Evolutionary conservation across 92 coral and sea anemone species (phyloP).

Genomic region (Micromussa lordhowensis): DNA sequence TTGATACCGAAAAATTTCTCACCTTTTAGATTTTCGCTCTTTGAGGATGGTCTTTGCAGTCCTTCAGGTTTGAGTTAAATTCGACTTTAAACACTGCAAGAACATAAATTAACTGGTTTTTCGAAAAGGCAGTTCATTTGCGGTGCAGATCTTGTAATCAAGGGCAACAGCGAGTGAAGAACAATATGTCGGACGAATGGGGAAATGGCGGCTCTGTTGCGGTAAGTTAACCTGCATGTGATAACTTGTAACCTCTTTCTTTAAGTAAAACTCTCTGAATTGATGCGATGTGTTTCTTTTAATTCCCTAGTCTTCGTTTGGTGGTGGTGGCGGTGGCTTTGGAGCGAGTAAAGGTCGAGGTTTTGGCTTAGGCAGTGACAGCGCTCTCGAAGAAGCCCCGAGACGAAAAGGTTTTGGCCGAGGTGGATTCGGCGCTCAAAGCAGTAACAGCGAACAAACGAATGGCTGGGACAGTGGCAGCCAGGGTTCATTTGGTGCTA

Average conservation of each 20-base stretch:
- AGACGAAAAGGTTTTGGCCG: constrained; percentile 80
- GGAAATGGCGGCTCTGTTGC: constrained; percentile 59
- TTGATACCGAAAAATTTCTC: not conserved
- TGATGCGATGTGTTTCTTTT: not conserved
- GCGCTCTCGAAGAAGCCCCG: constrained; percentile 45
- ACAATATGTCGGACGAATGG: constrained; percentile 78
- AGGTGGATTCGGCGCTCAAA: constrained; percentile 54
- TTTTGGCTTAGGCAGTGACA: constrained; percentile 27
- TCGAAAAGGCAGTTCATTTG: not conserved
- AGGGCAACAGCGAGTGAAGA: not conserved
- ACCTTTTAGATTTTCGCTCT: not conserved
- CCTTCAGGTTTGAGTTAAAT: not conserved
- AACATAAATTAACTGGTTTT: not conserved
- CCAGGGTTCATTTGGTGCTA: constrained; percentile 24
- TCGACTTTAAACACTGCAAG: not conserved
- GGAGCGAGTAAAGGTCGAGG: constrained; percentile 64
- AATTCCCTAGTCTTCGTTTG: constrained; percentile 22
- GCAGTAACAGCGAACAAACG: constrained; percentile 8
- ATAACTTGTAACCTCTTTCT: not conserved
- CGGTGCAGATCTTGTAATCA: not conserved
- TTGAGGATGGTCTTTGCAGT: not conserved
- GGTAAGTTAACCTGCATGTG: constrained; percentile 2
- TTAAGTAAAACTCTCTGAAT: too few relatives aligned
- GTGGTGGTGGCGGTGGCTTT: constrained; percentile 65
- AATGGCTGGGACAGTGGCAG: constrained; percentile 41